These are phyloP conservation scores for Caenorhabditis sulstoni DNA, from an alignment of 2,888 invertebrate species.

Conservation along the genomic window DNA sequence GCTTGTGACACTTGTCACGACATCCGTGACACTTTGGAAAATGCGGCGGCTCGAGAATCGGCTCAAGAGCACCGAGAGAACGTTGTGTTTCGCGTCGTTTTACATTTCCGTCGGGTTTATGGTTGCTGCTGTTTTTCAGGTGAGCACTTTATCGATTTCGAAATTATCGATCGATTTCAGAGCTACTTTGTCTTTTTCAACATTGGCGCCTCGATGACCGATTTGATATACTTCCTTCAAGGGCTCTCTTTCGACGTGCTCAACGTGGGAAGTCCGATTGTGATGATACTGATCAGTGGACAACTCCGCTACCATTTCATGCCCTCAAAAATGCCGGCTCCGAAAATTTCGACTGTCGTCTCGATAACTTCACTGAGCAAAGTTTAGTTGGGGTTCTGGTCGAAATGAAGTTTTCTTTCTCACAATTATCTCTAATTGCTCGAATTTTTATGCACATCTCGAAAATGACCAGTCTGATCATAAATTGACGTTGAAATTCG, in stretches of 20 bases:
- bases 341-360: constrained; percentile 23
- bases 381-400: too few species aligned
- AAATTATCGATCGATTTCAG: constrained; percentile 24
- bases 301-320: constrained; percentile 41
- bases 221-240: constrained; percentile 28
- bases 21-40: constrained; percentile 30
- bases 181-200: constrained; percentile 41
- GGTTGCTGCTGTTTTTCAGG: constrained; percentile 40
- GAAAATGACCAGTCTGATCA: too few species aligned
- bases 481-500: too few species aligned
- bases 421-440: too few species aligned
- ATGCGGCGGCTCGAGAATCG: constrained; percentile 50
- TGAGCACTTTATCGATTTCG: neutral
- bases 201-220: neutral
- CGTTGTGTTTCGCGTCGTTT: constrained; percentile 45
- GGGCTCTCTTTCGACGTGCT: constrained; percentile 35
- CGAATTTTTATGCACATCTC: too few species aligned
- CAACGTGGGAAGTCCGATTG: constrained; percentile 43
- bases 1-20: constrained; percentile 27
- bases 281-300: constrained; percentile 42
- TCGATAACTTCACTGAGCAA: constrained; percentile 20
- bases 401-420: too few species aligned
- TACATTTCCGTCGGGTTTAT: constrained; percentile 41
- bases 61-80: constrained; percentile 37
- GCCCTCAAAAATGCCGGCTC: constrained; percentile 7